Base-by-base conservation (phyloP, 2,888 invertebrate species). In the Ferdinandea cuprea region DNA sequence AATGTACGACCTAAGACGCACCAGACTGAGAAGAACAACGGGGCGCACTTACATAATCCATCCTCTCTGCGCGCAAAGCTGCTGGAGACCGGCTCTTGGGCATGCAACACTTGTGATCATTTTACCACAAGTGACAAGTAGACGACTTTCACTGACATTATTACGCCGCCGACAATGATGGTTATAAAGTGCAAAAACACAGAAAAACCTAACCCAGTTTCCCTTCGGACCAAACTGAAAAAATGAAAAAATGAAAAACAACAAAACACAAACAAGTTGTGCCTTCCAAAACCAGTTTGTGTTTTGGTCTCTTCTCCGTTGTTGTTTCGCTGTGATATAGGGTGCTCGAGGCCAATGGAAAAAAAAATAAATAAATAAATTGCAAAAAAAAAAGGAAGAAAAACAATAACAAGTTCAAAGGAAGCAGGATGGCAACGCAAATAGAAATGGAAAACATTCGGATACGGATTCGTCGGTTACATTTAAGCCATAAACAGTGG, bases 101-200 rank as follows among this genome's bases (percentile, higher is more conserved):
- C 58, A 15, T 30, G 37, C 30, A 8, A 37, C 63, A 37, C 48
- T 37, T 13, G 59, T 61, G 59, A 74, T 54, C 79, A 63, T 25
- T 74, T 63, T 74, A 61, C 74, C 66, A 58, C 73, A 68, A 74
- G 74, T 73, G 73, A 73, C 79, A 74, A 48, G 69, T 30, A 77
- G 80, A 63, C 63, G 76, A 80, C 80, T 80, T 80, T 80, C 80
- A 80, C 80, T 80, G 80, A 63, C 76, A 80, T 69, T 61, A 68
- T 79, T 79, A 73, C 66, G 74, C 61, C 66, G 74, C 61, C 61
- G 66, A 19, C 73, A 68, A 46, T 46, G 54, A 54, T 40, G 66
- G 25, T 28, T 32, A 56, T 61, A 52, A 58, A 40, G 37, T 19
- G 46, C 30, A 30, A 5, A 19, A 40, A 30, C 4, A 4, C 13